Evolutionary conservation across 1,140 invertebrate species (phyloP), one percentile per base, ranked within the genome.

Genomic region (Ips typographus): DNA sequence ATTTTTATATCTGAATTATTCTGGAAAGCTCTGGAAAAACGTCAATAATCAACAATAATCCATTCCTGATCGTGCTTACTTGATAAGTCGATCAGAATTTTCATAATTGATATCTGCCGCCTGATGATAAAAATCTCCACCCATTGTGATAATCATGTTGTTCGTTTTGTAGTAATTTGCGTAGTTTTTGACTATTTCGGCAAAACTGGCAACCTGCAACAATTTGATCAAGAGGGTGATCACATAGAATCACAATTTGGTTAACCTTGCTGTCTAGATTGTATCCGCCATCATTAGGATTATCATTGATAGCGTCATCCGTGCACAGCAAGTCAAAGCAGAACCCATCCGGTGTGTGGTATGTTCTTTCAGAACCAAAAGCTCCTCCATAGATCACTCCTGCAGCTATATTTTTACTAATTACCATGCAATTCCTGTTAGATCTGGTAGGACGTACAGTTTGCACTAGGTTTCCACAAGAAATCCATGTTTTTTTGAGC

Each of bases 291-390:
- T 89, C 90, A 5, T 84, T 77, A 1, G 82, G 80, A 71, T 91
- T 88, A 74, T 92, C 90, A 3, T 91, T 86, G 41, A 94, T 89
- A 0, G 92, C 92, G 53, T 93, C 89, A 79, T 96, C 94, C 1
- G 77, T 71, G 76, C 95, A 96, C 1, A 90, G 80, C 1, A 91
- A 82, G 78, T 97, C 95, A 78, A 95, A 98, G 77, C 94, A 96
- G 80, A 94, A 96, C 0, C 92, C 94, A 2, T 86, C 83, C 1
- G 94, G 94, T 8, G 94, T 88, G 1, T 84, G 84, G 77, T 97
- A 97, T 2, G 84, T 87, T 72, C 94, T 93, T 77, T 85, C 92
- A 2, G 44, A 37, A 37, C 49, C 49, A 3, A 63, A 49, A 3
- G n/a, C 41, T 37, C 49, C 8, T 63, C 44, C 49, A 0, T 4